phyloP scores from a whole-genome alignment of 2,888 invertebrate genomes.

The Cheilosia pagana region DNA sequence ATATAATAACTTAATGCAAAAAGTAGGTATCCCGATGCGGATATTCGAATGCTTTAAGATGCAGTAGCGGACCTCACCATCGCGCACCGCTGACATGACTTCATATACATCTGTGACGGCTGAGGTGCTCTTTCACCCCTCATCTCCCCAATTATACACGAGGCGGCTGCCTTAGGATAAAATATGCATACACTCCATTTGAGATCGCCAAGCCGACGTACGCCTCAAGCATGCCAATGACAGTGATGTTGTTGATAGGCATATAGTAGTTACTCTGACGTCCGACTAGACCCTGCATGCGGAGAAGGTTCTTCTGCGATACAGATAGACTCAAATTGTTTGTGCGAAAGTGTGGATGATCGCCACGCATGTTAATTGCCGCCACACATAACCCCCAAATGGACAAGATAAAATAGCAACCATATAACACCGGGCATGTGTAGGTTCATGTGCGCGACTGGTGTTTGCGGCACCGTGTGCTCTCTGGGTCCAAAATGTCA shows the following conservation, averaged over 20 bases:
- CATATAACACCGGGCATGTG: background rate
- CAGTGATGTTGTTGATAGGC: conserved; percentile 51
- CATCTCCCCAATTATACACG: conserved; percentile 61
- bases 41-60: conserved; percentile 49
- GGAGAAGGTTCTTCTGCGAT: conserved; percentile 45
- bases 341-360: conserved; percentile 74
- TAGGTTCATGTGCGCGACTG: conserved; percentile 24
- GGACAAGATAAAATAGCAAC: conserved; percentile 61
- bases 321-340: conserved; percentile 33
- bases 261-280: background rate
- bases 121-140: conserved; percentile 75
- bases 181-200: conserved; percentile 75
- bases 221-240: conserved; percentile 77
- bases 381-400: conserved; percentile 67
- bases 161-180: conserved; percentile 45
- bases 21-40: conserved; percentile 11
- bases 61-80: conserved; percentile 24
- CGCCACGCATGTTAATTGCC: conserved; percentile 75
- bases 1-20: conserved; percentile 16
- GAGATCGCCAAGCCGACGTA: conserved; percentile 76
- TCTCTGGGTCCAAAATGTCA: conserved; percentile 73
- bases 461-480: conserved; percentile 41
- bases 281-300: conserved; percentile 29
- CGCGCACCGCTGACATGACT: conserved; percentile 38
- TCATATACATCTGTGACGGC: conserved; percentile 57